A percentile compares a stretch with the other conserved stretches of the same genome.
phyloP scores from a whole-genome alignment of 2,797 vertebrate genomes.

The Nannoperca obscura region DNA sequence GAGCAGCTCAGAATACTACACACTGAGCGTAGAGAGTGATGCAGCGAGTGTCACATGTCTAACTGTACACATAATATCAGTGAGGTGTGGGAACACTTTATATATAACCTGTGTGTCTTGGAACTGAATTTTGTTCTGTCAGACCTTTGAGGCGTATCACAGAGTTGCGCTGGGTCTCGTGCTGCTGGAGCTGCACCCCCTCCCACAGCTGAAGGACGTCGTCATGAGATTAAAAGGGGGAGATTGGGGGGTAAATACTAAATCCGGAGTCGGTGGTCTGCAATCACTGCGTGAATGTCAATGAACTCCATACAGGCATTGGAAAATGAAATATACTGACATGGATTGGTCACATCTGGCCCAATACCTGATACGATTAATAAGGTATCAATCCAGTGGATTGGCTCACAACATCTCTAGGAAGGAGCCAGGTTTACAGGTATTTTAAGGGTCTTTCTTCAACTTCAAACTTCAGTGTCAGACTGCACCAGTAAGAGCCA shows the following conservation, averaged over 20 bases:
- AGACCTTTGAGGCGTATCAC: background rate
- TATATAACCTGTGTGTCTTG: background rate
- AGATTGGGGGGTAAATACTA: background rate
- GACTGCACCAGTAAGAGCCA: background rate
- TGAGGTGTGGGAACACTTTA: background rate
- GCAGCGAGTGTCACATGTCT: background rate
- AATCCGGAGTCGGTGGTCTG: background rate
- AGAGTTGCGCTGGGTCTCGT: background rate
- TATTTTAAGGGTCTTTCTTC: background rate
- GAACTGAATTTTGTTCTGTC: background rate
- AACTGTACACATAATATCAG: background rate
- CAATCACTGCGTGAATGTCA: background rate
- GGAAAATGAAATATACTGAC: background rate
- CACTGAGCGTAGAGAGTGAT: background rate
- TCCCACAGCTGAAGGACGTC: background rate
- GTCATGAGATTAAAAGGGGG: background rate
- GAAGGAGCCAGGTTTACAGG: background rate
- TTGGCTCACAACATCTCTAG: background rate
- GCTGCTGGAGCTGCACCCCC: background rate
- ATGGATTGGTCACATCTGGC: background rate
- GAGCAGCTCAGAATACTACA: background rate
- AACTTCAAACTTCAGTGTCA: background rate
- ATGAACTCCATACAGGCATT: background rate
- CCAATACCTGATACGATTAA: background rate
- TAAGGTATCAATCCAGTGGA: background rate